phyloP scores from a whole-genome alignment of 2,113 vertebrate species.

The Ictidomys tridecemlineatus region DNA sequence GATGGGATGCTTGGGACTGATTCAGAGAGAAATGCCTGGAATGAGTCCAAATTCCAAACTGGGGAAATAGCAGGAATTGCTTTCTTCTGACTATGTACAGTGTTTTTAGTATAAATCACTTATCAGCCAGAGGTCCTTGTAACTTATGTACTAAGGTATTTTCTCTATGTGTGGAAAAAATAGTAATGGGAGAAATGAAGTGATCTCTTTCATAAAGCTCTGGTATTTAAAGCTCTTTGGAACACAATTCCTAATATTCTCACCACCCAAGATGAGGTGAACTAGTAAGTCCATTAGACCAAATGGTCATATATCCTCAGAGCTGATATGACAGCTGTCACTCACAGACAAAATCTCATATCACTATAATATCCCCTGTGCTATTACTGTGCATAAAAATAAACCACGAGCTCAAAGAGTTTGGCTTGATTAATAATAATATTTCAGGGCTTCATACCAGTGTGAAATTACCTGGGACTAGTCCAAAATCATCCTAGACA shows the following conservation, averaged over 20 bases:
- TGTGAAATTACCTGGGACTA: constrained; percentile 57
- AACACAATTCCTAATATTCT: constrained; percentile 53
- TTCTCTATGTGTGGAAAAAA: constrained; percentile 58
- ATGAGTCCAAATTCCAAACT: constrained; percentile 82
- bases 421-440: constrained; percentile 64
- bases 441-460: constrained; percentile 49
- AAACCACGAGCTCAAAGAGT: constrained; percentile 8
- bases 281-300: not conserved
- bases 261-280: constrained; percentile 52
- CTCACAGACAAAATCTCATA: constrained; percentile 15
- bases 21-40: constrained; percentile 85
- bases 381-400: constrained; percentile 55
- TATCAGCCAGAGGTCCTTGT: constrained; percentile 72
- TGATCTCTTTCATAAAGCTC: constrained; percentile 65
- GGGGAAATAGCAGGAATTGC: constrained; percentile 82
- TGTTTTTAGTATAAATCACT: constrained; percentile 78
- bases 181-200: constrained; percentile 64
- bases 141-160: constrained; percentile 77
- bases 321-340: constrained; percentile 56
- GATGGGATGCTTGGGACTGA: constrained; percentile 85
- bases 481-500: constrained; percentile 44
- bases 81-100: constrained; percentile 80
- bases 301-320: not conserved
- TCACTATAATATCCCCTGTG: not conserved
- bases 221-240: constrained; percentile 57